Percentiles rank a stretch among this genome's conserved stretches.
Evolutionary conservation across 2,113 vertebrate species (phyloP).

Genomic region (Petrocephalus microphthalmus): DNA sequence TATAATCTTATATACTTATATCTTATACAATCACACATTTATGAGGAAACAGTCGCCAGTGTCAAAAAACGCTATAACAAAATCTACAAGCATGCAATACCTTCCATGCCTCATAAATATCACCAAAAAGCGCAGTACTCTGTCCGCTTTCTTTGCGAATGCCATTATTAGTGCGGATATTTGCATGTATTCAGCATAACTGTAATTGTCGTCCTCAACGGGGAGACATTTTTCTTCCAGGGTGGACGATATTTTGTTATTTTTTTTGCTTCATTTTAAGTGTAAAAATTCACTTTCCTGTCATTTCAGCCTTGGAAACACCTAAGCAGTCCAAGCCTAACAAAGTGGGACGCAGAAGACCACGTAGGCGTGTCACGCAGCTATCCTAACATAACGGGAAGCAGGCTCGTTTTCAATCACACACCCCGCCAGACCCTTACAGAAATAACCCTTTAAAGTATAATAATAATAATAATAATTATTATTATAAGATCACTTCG

Average conservation of each 20-base stretch:
- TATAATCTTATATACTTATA: neutral
- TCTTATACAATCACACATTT: neutral
- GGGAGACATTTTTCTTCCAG: neutral
- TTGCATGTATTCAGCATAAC: neutral
- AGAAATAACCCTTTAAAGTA: neutral
- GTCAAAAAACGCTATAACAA: neutral
- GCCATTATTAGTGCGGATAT: neutral
- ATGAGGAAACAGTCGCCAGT: neutral
- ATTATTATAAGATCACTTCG: too few species aligned
- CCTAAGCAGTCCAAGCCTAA: neutral
- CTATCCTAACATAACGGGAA: neutral
- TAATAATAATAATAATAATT: too few species aligned
- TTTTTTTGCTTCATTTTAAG: neutral
- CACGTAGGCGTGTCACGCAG: slow-evolving; percentile 7
- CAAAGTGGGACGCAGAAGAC: neutral
- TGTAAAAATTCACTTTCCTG: neutral
- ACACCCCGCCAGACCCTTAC: neutral
- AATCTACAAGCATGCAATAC: neutral
- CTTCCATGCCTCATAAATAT: neutral
- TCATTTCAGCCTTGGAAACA: neutral
- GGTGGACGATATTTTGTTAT: too few species aligned
- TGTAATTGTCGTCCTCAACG: neutral
- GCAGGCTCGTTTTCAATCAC: neutral
- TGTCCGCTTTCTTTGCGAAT: neutral
- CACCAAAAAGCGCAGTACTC: neutral